A percentile compares a stretch with the other conserved stretches of the same genome.
These are phyloP conservation scores for Henricia sp. DNA, from an alignment of 53 echinoderm and acorn worm genomes.

Conservation along the genomic window DNA sequence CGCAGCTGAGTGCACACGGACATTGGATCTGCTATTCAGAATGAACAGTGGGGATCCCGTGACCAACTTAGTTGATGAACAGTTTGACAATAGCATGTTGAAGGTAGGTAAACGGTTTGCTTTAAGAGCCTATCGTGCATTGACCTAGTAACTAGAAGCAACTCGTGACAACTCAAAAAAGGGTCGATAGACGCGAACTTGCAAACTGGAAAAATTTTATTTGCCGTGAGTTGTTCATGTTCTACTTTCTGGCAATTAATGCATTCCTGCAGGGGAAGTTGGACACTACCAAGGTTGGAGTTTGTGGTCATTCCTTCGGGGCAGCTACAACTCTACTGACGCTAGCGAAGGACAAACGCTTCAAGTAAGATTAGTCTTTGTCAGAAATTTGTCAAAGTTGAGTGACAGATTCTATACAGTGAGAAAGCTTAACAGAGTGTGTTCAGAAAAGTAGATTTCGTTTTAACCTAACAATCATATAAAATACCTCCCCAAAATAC, in stretches of 20 bases:
- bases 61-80: conserved; percentile 70
- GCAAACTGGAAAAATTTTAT: too few relatives aligned
- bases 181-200: too few relatives aligned
- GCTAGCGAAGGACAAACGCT: conserved; percentile 77
- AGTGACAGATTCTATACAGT: too few relatives aligned
- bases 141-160: too few relatives aligned
- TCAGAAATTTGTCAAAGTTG: neutral
- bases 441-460: too few relatives aligned
- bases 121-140: too few relatives aligned
- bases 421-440: too few relatives aligned
- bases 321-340: conserved; percentile 86
- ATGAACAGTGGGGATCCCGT: conserved; percentile 74
- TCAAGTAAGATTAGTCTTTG: conserved; percentile 79
- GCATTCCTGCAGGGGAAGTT: conserved; percentile 78
- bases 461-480: neutral
- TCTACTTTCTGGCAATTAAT: too few relatives aligned
- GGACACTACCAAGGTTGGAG: conserved; percentile 68
- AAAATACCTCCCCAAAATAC: too few relatives aligned
- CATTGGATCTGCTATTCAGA: conserved; percentile 72
- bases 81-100: conserved; percentile 74
- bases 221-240: too few relatives aligned
- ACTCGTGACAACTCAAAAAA: too few relatives aligned
- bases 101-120: conserved; percentile 69
- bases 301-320: conserved; percentile 95
- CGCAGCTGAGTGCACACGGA: conserved; percentile 83